Evolutionary conservation across 2,113 vertebrate genomes (phyloP).

Genomic region (Columba livia): DNA sequence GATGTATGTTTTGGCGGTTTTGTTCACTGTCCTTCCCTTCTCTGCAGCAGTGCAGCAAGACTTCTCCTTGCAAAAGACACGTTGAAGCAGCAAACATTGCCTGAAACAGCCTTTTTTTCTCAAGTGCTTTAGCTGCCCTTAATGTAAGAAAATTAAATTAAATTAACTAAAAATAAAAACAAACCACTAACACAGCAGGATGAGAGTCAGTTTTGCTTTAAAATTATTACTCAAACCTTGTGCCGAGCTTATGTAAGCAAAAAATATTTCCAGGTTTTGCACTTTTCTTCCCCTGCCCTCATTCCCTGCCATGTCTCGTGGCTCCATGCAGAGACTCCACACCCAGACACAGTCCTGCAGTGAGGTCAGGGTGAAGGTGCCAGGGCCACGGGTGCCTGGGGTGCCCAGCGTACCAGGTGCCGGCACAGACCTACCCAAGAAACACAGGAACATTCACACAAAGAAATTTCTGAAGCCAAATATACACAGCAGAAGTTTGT

Average conservation of each 20-base stretch:
- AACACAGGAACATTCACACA: accelerated
- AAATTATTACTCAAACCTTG: neutral
- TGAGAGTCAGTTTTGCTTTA: neutral
- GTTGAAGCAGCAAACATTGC: neutral
- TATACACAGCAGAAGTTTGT: neutral
- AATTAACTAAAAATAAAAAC: neutral
- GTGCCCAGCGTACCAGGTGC: neutral
- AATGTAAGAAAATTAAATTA: neutral
- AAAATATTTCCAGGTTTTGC: neutral
- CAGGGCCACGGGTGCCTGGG: neutral
- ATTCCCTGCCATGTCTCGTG: accelerated
- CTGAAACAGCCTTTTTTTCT: neutral
- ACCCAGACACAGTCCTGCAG: accelerated
- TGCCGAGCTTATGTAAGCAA: neutral
- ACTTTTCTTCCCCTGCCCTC: neutral
- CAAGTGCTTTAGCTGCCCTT: neutral
- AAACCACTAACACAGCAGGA: neutral
- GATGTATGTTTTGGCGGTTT: neutral
- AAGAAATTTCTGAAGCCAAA: neutral
- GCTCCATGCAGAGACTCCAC: neutral
- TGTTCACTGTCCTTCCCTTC: neutral
- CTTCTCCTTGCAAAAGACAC: neutral
- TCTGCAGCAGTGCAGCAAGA: neutral
- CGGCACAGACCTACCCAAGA: neutral
- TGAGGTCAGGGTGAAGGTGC: accelerated